Evolutionary conservation across 1,140 invertebrate genomes (phyloP), one percentile per base, ranked within the genome.

Genomic region (Pachypeltis micranthus): DNA sequence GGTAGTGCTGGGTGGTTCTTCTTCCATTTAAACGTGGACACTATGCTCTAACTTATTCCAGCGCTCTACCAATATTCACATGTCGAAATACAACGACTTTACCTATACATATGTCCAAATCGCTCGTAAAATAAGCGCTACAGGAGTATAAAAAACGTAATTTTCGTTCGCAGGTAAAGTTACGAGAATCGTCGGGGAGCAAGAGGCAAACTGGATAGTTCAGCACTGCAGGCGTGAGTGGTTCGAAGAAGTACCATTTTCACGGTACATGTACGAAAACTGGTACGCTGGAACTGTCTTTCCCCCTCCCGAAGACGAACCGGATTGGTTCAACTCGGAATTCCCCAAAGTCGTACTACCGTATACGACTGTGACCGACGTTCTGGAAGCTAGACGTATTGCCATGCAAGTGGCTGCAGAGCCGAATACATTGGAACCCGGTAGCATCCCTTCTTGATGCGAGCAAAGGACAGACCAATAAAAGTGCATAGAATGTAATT

Each of bases 231-330:
- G 57, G 1, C 26, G 29, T n/a, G 57, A 27, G n/a, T 59, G 57
- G 57, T 28, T 29, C 19, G 57, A 59, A 59, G 29, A 59, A 16
- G 57, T 59, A 1, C 26, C 57, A n/a, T 59, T 59, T 25, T 29
- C 26, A n/a, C 14, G 57, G 29, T 7, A 34, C 26, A 59, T 59
- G 57, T 34, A 59, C 57, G 57, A 59, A 31, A 59, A 59, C 24
- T 59, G 57, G 57, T 59, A 29, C 29, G 26, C 26, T 19, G 57
- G 57, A n/a, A 29, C 57, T n/a, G 29, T 29, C 12, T 59, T 59
- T 25, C 29, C 16, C 4, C 26, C n/a, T n/a, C 26, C 26, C n/a
- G 28, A 31, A 28, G 57, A 59, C n/a, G 57, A 59, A 31, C 12
- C 57, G 10, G 47, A 51, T 4, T 51, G 47, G 47, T 59, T 59